These are phyloP conservation scores for Gadopsis marmoratus DNA, from an alignment of 2,797 vertebrate genomes.

Conservation along the genomic window DNA sequence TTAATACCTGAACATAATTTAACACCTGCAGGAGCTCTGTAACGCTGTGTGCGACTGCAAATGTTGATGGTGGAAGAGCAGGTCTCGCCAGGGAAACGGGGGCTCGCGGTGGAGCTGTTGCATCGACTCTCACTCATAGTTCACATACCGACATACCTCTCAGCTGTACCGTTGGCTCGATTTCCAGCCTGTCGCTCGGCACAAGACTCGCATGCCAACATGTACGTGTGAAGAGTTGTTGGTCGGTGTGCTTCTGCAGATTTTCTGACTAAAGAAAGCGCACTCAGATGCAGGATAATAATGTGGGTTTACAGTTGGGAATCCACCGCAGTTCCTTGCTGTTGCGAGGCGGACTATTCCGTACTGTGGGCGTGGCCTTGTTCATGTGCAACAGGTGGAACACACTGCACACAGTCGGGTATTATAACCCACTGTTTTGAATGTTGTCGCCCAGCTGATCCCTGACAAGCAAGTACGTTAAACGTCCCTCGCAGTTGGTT, in stretches of 20 bases:
- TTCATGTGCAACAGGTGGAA: slow-evolving; percentile 15
- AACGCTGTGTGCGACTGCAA: too few relatives aligned
- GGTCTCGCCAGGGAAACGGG: slow-evolving; percentile 31
- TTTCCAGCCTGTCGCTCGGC: neutral
- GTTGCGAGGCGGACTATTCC: neutral
- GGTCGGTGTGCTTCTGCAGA: neutral
- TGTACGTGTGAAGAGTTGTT: neutral
- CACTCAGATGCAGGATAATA: too few relatives aligned
- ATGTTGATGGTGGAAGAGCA: slow-evolving; percentile 4
- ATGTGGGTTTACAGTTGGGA: neutral
- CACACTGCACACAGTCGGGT: neutral
- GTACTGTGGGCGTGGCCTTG: slow-evolving; percentile 10
- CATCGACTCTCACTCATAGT: slow-evolving; percentile 4
- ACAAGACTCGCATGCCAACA: neutral
- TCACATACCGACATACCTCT: slow-evolving; percentile 14
- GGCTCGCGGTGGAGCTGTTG: neutral
- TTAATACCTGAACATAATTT: too few relatives aligned
- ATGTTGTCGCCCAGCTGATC: neutral
- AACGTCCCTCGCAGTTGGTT: too few relatives aligned
- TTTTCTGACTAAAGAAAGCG: too few relatives aligned
- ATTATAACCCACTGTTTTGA: neutral
- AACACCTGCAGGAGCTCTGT: too few relatives aligned
- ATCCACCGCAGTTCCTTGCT: neutral
- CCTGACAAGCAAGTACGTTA: neutral
- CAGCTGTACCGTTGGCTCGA: too few relatives aligned